These are phyloP conservation scores for Drosophila arawakana DNA, from an alignment of 1,140 invertebrate species.

Conservation along the genomic window DNA sequence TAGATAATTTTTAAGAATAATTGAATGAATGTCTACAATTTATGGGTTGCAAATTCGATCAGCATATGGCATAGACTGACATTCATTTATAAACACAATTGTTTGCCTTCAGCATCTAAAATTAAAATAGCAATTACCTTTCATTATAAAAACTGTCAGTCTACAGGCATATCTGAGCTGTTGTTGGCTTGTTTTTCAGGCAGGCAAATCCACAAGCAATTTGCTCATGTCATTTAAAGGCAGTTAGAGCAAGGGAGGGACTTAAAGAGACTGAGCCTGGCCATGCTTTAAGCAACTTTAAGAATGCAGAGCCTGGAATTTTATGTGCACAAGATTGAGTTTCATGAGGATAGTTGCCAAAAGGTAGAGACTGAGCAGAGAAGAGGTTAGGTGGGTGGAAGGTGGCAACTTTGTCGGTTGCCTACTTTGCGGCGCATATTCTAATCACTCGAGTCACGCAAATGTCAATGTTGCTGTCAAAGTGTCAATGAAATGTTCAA, in stretches of 20 bases:
- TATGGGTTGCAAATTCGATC: too few relatives aligned
- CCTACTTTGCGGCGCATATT: slow-evolving; percentile 66
- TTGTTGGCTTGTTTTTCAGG: too few relatives aligned
- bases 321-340: slow-evolving; percentile 36
- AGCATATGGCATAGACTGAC: too few relatives aligned
- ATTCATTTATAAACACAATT: too few relatives aligned
- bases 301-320: slow-evolving; percentile 29
- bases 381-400: slow-evolving; percentile 7
- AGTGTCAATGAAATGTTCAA: slow-evolving; percentile 80
- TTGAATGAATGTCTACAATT: too few relatives aligned
- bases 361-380: not conserved
- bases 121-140: too few relatives aligned
- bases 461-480: slow-evolving; percentile 79
- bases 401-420: slow-evolving; percentile 32
- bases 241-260: not conserved
- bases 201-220: slow-evolving; percentile 14
- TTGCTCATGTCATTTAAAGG: slow-evolving; percentile 7
- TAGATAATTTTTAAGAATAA: not conserved
- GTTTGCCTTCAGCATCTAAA: too few relatives aligned
- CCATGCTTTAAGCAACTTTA: slow-evolving; percentile 4
- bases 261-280: not conserved
- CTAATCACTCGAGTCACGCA: slow-evolving; percentile 79
- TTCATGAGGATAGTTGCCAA: not conserved
- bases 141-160: too few relatives aligned
- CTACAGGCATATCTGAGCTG: too few relatives aligned